Percentiles rank a stretch among this genome's conserved stretches.
Evolutionary conservation across 2,888 invertebrate genomes (phyloP).

Genomic region (Acleris laterana): DNA sequence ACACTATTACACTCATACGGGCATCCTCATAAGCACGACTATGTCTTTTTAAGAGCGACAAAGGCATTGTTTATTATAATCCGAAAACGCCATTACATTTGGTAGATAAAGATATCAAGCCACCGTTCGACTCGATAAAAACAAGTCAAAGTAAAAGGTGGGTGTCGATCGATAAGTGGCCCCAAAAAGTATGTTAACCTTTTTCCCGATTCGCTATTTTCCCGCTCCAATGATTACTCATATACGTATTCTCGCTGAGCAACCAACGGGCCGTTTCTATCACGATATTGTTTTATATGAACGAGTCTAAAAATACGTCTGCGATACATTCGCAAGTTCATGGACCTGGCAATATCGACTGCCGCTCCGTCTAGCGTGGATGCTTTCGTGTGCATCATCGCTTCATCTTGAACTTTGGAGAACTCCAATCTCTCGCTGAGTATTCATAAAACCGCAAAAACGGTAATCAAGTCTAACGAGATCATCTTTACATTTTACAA

Average conservation of each 20-base stretch:
- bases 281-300: slow-evolving; percentile 35
- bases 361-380: slow-evolving; percentile 58
- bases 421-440: slow-evolving; percentile 8
- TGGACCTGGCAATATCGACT: slow-evolving; percentile 62
- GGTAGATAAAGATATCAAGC: too few species aligned
- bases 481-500: slow-evolving; percentile 17
- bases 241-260: slow-evolving; percentile 35
- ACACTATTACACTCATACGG: neutral
- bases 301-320: slow-evolving; percentile 40
- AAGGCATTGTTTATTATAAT: too few species aligned
- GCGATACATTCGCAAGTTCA: slow-evolving; percentile 67
- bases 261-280: slow-evolving; percentile 28
- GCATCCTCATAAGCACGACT: neutral
- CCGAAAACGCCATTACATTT: too few species aligned
- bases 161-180: slow-evolving; percentile 1
- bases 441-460: slow-evolving; percentile 23
- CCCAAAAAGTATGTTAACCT: slow-evolving; percentile 10
- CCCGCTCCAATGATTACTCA: slow-evolving; percentile 30
- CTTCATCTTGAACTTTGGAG: slow-evolving; percentile 13
- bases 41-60: too few species aligned
- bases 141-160: neutral
- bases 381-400: slow-evolving; percentile 41
- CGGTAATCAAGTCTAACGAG: slow-evolving; percentile 8
- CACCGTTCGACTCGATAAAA: too few species aligned
- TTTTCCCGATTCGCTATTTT: slow-evolving; percentile 8